Base-by-base conservation (phyloP, 2,888 invertebrate species). In the Taenaris catops region DNA sequence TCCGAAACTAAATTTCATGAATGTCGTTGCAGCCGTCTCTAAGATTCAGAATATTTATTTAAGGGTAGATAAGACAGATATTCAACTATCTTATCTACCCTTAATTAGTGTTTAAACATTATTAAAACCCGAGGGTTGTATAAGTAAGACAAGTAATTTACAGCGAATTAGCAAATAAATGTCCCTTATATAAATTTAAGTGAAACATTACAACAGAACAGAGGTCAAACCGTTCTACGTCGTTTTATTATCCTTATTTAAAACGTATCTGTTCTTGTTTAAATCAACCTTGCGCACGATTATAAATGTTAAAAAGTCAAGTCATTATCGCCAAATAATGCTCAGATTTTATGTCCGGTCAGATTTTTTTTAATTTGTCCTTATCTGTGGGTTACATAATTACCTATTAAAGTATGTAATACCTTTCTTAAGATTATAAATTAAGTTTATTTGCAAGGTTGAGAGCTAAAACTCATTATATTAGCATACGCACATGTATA, bases 211-310 rank as follows among this genome's bases (percentile, higher is more conserved):
- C 49, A 44, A 34, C 31, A 38, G 42, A 44, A 38, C 51, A 57
- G 53, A 67, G 66, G 67, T 63, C 63, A 61, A 11, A 38, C 58
- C 49, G 44, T 58, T 65, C 63, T 60, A 60, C 48, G 46, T 42
- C 37, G 51, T 55, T 64, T 63, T 56, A 58, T 51, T 54, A 55
- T 48, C 49, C 48, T 47, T 46, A 53, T 55, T 55, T 55, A 45
- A 44, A 38, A 35, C 42, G 50, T 43, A 49, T 62, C 56, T 67
- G 68, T 54, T 66, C 64, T 58, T 55, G 49, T 60, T 70, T 57
- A 55, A 53, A 53, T 55, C 52, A 63, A 62, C 69, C 69, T 73
- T 71, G 66, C 49, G 32, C 41, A 47, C 41, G 50, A 58, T 59
- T 57, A 56, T 49, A 59, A 57, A 56, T 51, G 41, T 48, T 53